phyloP scores from a whole-genome alignment of 2,888 invertebrate genomes.

The Hydroisotoma schaefferi region DNA sequence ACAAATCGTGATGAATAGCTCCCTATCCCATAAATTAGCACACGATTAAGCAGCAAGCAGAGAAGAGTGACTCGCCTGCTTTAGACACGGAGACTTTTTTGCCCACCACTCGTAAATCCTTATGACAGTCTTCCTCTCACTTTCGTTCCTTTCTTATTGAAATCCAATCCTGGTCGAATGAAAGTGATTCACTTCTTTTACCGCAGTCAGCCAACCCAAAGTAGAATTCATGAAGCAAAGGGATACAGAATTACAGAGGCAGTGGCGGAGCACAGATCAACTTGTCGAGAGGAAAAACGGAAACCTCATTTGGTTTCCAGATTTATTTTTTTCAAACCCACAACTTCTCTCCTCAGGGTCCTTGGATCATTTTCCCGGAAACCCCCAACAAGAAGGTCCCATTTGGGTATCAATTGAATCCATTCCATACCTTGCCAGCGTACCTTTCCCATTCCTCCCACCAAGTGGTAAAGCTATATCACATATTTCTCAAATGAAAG shows the following conservation, averaged over 20 bases:
- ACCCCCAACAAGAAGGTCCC: not conserved
- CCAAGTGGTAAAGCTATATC: too few relatives aligned
- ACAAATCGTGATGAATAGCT: conserved; percentile 46
- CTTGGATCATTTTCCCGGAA: not conserved
- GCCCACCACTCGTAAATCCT: conserved; percentile 40
- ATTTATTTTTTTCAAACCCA: not conserved
- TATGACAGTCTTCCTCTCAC: conserved; percentile 38
- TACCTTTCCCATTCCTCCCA: too few relatives aligned
- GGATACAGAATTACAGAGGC: not conserved
- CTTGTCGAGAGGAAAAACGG: conserved; percentile 6
- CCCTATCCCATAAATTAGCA: conserved; percentile 44
- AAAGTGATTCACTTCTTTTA: conserved; percentile 8
- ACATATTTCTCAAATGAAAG: too few relatives aligned
- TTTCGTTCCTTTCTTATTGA: conserved; percentile 20
- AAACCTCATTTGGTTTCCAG: conserved; percentile 17
- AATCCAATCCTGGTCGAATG: conserved; percentile 11
- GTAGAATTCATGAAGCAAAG: too few relatives aligned
- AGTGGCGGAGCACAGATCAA: conserved; percentile 5
- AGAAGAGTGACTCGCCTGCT: conserved; percentile 15
- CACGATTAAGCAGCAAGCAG: conserved; percentile 37
- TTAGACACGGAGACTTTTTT: conserved; percentile 19
- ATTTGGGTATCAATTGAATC: too few relatives aligned
- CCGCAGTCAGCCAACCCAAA: conserved; percentile 1
- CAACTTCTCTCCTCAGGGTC: conserved; percentile 3
- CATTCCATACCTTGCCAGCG: too few relatives aligned